Percentiles rank a stretch among this genome's conserved stretches.
phyloP scores from a whole-genome alignment of 2,888 invertebrate genomes.

The Tinea trinotella region DNA sequence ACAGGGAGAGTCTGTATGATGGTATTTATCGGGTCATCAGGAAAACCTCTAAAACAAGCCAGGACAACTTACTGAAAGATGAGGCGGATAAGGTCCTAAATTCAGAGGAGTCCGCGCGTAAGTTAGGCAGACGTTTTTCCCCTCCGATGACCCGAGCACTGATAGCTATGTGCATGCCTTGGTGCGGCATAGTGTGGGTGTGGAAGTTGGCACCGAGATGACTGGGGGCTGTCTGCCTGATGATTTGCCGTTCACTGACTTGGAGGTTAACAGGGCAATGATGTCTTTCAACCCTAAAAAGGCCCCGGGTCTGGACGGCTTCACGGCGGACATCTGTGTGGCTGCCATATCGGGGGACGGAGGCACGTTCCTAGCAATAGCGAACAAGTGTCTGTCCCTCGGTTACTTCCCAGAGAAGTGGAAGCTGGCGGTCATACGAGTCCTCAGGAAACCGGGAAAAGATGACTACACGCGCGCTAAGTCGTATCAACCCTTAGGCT shows the following conservation, averaged over 20 bases:
- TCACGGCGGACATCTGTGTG: slow-evolving; percentile 22
- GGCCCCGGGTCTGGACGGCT: slow-evolving; percentile 21
- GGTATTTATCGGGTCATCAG: slow-evolving; percentile 22
- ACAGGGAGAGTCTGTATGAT: slow-evolving; percentile 21
- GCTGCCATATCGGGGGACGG: too few relatives aligned
- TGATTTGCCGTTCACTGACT: slow-evolving; percentile 18
- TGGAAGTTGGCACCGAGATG: too few relatives aligned
- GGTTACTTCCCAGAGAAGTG: slow-evolving; percentile 21
- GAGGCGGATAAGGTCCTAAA: not conserved
- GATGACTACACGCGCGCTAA: slow-evolving; percentile 18
- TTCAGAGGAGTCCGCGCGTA: not conserved
- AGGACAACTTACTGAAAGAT: not conserved
- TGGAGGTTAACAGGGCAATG: slow-evolving; percentile 10
- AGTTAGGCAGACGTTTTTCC: not conserved
- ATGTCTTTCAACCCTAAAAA: slow-evolving; percentile 20
- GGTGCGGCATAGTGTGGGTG: too few relatives aligned
- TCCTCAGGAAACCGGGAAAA: slow-evolving; percentile 22
- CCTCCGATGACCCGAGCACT: not conserved
- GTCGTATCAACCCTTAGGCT: slow-evolving; percentile 19
- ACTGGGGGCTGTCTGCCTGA: too few relatives aligned
- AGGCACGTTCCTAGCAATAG: slow-evolving; percentile 17
- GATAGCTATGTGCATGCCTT: too few relatives aligned
- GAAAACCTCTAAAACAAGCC: not conserved
- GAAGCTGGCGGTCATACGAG: slow-evolving; percentile 21
- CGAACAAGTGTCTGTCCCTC: slow-evolving; percentile 20